phyloP scores from a whole-genome alignment of 1,140 invertebrate genomes.

The Penaeus indicus region DNA sequence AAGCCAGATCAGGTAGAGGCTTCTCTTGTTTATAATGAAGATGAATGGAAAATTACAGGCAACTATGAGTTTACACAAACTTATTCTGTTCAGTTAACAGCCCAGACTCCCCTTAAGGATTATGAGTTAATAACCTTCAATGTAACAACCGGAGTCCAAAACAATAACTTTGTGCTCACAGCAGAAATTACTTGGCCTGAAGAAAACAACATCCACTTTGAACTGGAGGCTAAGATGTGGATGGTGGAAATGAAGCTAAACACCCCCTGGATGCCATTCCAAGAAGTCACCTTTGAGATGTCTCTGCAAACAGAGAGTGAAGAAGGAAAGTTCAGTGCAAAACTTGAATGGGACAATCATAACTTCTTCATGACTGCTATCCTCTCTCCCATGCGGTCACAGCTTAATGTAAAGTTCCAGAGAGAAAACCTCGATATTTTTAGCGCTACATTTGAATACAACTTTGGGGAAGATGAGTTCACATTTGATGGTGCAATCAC shows the following conservation, averaged over 20 bases:
- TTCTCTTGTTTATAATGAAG: neutral
- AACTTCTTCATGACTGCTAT: neutral
- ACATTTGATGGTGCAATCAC: too few relatives aligned
- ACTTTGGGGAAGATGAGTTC: too few relatives aligned
- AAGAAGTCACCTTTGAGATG: conserved; percentile 1
- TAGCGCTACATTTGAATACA: too few relatives aligned
- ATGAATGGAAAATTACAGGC: conserved; percentile 32
- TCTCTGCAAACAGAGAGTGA: conserved; percentile 52
- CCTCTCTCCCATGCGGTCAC: conserved; percentile 28
- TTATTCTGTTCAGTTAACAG: conserved; percentile 15
- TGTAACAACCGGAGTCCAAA: neutral
- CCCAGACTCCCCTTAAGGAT: conserved; percentile 34
- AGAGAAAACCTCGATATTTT: neutral
- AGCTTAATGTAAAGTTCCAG: conserved; percentile 11
- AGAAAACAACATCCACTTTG: conserved; percentile 9
- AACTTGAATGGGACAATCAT: conserved; percentile 10
- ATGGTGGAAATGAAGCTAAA: conserved; percentile 23
- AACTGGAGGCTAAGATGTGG: conserved; percentile 32
- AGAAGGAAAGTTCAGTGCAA: conserved; percentile 8
- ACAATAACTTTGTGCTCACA: neutral
- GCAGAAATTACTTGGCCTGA: conserved; percentile 38
- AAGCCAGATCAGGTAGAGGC: conserved; percentile 11
- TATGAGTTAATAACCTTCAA: conserved; percentile 4
- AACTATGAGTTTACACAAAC: conserved; percentile 26
- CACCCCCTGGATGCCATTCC: conserved; percentile 33